phyloP scores from a whole-genome alignment of 2,113 vertebrate genomes.

The Catharus bicknelli region DNA sequence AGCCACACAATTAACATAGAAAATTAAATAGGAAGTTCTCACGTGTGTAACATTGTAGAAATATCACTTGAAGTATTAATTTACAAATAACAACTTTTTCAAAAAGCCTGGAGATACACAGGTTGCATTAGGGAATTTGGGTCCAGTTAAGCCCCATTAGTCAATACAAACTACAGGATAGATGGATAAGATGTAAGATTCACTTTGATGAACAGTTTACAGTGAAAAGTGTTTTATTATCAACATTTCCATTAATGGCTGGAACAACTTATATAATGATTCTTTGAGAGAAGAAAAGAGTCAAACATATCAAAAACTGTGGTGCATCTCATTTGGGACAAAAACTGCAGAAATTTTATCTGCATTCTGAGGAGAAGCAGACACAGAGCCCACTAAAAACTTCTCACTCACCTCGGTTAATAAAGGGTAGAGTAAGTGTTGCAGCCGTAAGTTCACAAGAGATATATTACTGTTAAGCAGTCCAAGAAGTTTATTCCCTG shows the following conservation, averaged over 20 bases:
- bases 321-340: fast-evolving
- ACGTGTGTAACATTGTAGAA: not conserved
- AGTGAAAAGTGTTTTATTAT: not conserved
- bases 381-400: not conserved
- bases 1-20: not conserved
- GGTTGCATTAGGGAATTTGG: not conserved
- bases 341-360: not conserved
- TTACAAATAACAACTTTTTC: not conserved
- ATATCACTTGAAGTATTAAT: not conserved
- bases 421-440: not conserved
- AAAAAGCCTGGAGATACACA: fast-evolving
- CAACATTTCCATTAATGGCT: not conserved
- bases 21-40: not conserved
- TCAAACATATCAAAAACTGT: not conserved
- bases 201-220: not conserved
- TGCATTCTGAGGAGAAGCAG: not conserved
- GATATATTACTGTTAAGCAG: not conserved
- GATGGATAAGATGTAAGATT: not conserved
- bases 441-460: not conserved
- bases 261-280: not conserved
- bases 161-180: not conserved
- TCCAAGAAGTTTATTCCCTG: not conserved
- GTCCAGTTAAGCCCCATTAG: not conserved
- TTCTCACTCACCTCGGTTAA: not conserved
- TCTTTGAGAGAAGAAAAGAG: not conserved